Evolutionary conservation across 2,113 vertebrate species (phyloP).

Genomic region (Myrmophylax atrothorax): DNA sequence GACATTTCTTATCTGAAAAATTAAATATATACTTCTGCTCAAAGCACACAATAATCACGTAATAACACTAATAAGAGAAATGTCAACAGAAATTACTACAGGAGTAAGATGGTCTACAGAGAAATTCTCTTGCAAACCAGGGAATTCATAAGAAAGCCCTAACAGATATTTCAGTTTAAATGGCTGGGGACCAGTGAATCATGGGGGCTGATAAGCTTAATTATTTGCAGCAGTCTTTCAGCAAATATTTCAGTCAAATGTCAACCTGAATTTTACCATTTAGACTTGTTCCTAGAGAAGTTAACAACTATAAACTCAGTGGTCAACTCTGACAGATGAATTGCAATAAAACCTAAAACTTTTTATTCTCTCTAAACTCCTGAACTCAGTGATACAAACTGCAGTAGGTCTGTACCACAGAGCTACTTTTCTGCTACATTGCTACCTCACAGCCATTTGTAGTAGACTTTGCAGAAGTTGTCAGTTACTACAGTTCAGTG

Average conservation of each 20-base stretch:
- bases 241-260: background rate
- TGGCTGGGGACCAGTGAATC: background rate
- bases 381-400: no score
- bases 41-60: background rate
- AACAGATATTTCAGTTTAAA: background rate
- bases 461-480: background rate
- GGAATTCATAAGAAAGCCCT: background rate
- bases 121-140: background rate
- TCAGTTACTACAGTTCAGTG: background rate
- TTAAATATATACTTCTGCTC: background rate
- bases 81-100: background rate
- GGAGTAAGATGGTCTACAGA: background rate
- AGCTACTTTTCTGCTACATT: background rate
- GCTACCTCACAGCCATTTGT: no score
- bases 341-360: background rate
- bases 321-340: background rate
- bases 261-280: background rate
- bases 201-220: background rate
- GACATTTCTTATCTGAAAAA: background rate
- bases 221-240: constrained; percentile 11
- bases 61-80: background rate
- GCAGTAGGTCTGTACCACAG: fast-evolving
- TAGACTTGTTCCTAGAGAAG: background rate
- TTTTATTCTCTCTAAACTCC: background rate
- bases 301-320: background rate